These are phyloP conservation scores for Rhinella marina DNA, from an alignment of 2,797 vertebrate species.

Conservation along the genomic window DNA sequence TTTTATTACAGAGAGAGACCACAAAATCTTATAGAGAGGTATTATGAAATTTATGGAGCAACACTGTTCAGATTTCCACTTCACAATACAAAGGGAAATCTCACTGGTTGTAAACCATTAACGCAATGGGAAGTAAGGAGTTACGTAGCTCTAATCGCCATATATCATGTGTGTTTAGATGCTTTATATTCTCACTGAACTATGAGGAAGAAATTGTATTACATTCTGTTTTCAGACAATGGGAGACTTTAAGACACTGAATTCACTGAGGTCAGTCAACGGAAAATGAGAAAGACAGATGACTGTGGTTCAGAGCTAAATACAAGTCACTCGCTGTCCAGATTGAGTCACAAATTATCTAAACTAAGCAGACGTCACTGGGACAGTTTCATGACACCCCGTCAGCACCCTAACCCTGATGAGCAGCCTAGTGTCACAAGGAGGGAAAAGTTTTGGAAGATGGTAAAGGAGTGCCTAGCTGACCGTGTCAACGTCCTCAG, in stretches of 20 bases:
- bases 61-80: conserved; percentile 35
- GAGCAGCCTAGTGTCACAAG: too few relatives aligned
- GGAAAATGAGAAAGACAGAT: conserved; percentile 57
- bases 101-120: conserved; percentile 46
- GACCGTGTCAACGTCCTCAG: too few relatives aligned
- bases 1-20: conserved; percentile 51
- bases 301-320: conserved; percentile 47
- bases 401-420: too few relatives aligned
- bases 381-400: too few relatives aligned
- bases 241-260: conserved; percentile 50
- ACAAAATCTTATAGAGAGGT: conserved; percentile 54
- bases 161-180: conserved; percentile 38
- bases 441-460: too few relatives aligned
- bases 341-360: conserved; percentile 59
- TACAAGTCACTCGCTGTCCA: conserved; percentile 49
- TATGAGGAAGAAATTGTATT: conserved; percentile 40
- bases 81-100: conserved; percentile 40
- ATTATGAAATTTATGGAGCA: conserved; percentile 55
- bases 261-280: conserved; percentile 54
- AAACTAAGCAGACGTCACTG: conserved; percentile 48
- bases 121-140: conserved; percentile 22
- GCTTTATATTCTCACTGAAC: conserved; percentile 28
- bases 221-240: conserved; percentile 22
- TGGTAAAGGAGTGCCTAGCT: too few relatives aligned
- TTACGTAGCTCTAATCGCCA: conserved; percentile 31